Evolutionary conservation across 2,113 vertebrate genomes (phyloP).

Genomic region (Siniperca chuatsi): DNA sequence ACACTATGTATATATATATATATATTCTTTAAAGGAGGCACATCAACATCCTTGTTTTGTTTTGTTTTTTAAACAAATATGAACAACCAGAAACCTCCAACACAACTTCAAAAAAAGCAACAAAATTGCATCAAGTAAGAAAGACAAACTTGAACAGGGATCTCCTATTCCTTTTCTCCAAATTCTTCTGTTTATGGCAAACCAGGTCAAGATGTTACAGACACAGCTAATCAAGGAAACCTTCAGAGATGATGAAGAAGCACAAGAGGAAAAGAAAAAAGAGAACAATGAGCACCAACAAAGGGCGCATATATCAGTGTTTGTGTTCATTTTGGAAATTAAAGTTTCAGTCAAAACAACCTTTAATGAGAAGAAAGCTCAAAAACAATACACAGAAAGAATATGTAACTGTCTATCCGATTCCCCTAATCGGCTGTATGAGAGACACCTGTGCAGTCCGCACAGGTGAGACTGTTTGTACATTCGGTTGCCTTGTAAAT

Average conservation of each 20-base stretch:
- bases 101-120: neutral
- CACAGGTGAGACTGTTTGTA: conserved; percentile 55
- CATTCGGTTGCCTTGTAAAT: conserved; percentile 14
- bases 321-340: neutral
- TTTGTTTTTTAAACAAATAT: neutral
- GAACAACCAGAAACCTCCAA: neutral
- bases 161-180: neutral
- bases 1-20: no score
- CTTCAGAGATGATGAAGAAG: conserved; percentile 24
- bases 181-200: conserved; percentile 16
- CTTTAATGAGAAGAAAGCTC: neutral
- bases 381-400: neutral
- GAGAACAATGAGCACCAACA: neutral
- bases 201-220: conserved; percentile 23
- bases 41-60: neutral
- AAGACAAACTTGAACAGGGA: neutral
- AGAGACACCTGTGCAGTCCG: conserved; percentile 13
- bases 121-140: neutral
- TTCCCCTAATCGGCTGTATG: conserved; percentile 55
- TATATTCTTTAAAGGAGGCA: neutral
- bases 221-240: conserved; percentile 25
- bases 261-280: neutral
- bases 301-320: neutral
- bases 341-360: neutral
- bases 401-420: neutral